phyloP scores from a whole-genome alignment of 2,797 vertebrate genomes.

The Brachyrhaphis roseni region DNA sequence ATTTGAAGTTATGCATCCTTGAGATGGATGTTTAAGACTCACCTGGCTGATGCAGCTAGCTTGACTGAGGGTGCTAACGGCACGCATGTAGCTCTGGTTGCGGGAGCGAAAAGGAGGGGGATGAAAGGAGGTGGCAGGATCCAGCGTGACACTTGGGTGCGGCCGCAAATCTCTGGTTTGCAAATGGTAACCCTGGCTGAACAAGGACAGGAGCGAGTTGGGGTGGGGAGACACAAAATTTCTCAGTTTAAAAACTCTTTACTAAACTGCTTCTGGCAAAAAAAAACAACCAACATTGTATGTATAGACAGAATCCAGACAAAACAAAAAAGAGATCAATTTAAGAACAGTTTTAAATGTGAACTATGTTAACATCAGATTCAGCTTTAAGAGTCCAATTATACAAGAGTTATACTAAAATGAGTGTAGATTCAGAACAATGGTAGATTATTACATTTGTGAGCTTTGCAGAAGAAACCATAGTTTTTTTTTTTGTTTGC shows the following conservation, averaged over 20 bases:
- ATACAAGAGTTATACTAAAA: slow-evolving; percentile 10
- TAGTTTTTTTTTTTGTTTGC: slow-evolving; percentile 52
- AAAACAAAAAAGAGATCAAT: slow-evolving; percentile 5
- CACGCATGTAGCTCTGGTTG: slow-evolving; percentile 99
- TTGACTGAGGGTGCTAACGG: slow-evolving; percentile 99
- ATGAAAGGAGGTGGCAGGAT: slow-evolving; percentile 91
- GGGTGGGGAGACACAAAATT: slow-evolving; percentile 39
- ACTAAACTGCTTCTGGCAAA: background rate
- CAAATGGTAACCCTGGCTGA: slow-evolving; percentile 97
- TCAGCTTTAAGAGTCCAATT: slow-evolving; percentile 12
- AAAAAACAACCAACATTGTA: background rate
- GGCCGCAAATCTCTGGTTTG: slow-evolving; percentile 92
- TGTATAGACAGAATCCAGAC: slow-evolving; percentile 9
- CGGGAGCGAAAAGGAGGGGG: slow-evolving; percentile 97
- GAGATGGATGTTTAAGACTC: slow-evolving; percentile 66
- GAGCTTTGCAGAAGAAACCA: slow-evolving; percentile 22
- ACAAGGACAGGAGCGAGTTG: slow-evolving; percentile 53
- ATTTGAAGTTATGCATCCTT: slow-evolving; percentile 34
- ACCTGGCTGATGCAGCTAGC: slow-evolving; percentile 99
- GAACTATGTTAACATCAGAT: slow-evolving; percentile 28
- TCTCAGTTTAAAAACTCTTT: slow-evolving; percentile 55
- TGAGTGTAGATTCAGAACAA: slow-evolving; percentile 25
- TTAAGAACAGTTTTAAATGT: slow-evolving; percentile 30
- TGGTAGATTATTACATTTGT: slow-evolving; percentile 30
- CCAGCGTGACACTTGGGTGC: slow-evolving; percentile 91